These are phyloP conservation scores for Scyliorhinus canicula DNA, from an alignment of 2,797 vertebrate species.

Conservation along the genomic window DNA sequence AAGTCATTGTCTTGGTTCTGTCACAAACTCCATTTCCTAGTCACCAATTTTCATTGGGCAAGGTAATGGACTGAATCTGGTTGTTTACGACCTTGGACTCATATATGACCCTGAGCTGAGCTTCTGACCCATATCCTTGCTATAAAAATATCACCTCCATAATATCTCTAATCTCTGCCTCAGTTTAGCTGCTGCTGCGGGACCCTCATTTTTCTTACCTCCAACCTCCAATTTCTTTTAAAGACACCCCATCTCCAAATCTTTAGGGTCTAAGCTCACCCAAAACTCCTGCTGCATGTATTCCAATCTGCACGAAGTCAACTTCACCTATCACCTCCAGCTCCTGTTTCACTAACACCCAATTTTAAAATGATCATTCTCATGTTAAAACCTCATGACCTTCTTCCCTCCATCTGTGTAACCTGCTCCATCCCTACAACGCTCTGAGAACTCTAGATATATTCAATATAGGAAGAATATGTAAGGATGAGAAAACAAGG, in stretches of 20 bases:
- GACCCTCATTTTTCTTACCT: not conserved
- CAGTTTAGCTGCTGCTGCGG: not conserved
- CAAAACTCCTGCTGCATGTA: not conserved
- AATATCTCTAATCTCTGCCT: not conserved
- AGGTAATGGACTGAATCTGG: too few relatives aligned
- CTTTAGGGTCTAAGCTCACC: not conserved
- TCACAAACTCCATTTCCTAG: too few relatives aligned
- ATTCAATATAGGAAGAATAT: too few relatives aligned
- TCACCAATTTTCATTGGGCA: too few relatives aligned
- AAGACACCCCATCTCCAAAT: not conserved
- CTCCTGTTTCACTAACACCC: not conserved
- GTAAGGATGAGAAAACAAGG: too few relatives aligned
- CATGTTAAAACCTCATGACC: not conserved
- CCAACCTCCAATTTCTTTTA: not conserved
- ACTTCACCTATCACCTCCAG: not conserved
- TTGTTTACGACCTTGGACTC: too few relatives aligned
- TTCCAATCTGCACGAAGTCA: not conserved
- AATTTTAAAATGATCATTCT: not conserved
- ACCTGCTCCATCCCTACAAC: not conserved
- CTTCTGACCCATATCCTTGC: not conserved
- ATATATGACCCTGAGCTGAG: not conserved
- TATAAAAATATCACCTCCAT: not conserved
- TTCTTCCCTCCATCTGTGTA: not conserved
- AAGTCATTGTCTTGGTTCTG: too few relatives aligned
- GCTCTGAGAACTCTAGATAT: not conserved